A percentile compares a stretch with the other conserved stretches of the same genome.
Conservation (phyloP, 35 echinoderm and acorn worm species). For the Holothuria glaberrima region DNA sequence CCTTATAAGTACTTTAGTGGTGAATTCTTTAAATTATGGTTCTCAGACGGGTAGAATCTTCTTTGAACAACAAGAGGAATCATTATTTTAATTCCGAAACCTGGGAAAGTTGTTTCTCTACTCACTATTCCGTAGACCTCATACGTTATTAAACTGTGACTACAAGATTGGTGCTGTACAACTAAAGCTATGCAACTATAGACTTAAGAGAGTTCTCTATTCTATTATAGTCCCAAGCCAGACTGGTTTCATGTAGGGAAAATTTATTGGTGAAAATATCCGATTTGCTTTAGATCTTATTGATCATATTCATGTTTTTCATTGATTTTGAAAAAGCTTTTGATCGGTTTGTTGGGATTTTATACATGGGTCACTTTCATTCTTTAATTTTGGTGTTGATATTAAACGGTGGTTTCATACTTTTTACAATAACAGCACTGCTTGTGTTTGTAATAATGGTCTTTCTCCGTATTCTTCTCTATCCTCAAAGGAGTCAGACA, state of each 20-base stretch:
- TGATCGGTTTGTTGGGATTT: slow-evolving; percentile 57
- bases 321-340: slow-evolving; percentile 69
- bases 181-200: background rate
- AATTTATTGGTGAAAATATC: background rate
- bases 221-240: background rate
- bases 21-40: background rate
- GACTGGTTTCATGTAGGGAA: background rate
- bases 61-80: background rate
- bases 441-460: slow-evolving; percentile 71
- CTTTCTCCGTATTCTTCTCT: slow-evolving; percentile 48
- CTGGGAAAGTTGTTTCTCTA: background rate
- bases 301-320: slow-evolving; percentile 33
- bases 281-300: background rate
- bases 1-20: background rate
- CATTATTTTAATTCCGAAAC: background rate
- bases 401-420: slow-evolving; percentile 23
- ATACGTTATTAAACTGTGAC: background rate
- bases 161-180: background rate
- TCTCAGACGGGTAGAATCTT: background rate
- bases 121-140: background rate
- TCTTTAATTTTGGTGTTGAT: slow-evolving; percentile 68
- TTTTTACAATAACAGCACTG: slow-evolving; percentile 59
- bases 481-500: slow-evolving; percentile 54
- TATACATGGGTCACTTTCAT: slow-evolving; percentile 22
- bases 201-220: background rate